These are phyloP conservation scores for Apamea crenata DNA, from an alignment of 2,888 invertebrate species.

Conservation along the genomic window DNA sequence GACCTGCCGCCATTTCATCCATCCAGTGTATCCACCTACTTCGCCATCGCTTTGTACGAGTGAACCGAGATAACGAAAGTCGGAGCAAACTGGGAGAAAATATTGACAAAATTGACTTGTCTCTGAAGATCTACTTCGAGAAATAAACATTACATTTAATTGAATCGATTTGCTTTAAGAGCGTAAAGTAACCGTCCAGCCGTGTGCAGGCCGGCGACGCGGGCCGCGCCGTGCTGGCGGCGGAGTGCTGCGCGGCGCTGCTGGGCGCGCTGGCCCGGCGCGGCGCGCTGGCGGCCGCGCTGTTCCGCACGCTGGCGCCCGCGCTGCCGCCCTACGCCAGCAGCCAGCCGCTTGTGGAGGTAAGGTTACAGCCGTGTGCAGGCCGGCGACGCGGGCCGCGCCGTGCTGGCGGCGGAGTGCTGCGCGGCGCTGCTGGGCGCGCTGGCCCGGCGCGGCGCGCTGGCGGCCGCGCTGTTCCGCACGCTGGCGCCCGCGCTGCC, in stretches of 20 bases:
- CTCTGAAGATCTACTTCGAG: no score
- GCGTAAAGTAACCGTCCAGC: neutral
- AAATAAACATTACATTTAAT: no score
- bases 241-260: conserved; percentile 78
- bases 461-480: conserved; percentile 77
- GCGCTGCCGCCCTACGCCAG: conserved; percentile 77
- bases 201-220: conserved; percentile 2
- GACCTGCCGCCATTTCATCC: no score
- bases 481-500: conserved; percentile 79
- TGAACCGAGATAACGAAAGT: no score
- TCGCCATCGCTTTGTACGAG: no score
- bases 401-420: conserved; percentile 67
- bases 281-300: conserved; percentile 74
- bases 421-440: conserved; percentile 77
- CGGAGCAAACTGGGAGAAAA: no score
- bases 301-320: conserved; percentile 78
- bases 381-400: neutral
- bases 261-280: conserved; percentile 74
- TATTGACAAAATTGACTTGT: no score
- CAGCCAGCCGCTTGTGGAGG: conserved; percentile 77
- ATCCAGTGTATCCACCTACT: no score
- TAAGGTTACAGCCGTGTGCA: neutral
- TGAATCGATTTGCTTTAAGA: no score
- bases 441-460: conserved; percentile 71
- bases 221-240: neutral